Evolutionary conservation across 1,140 invertebrate species (phyloP).

Genomic region (Homalodisca vitripennis): DNA sequence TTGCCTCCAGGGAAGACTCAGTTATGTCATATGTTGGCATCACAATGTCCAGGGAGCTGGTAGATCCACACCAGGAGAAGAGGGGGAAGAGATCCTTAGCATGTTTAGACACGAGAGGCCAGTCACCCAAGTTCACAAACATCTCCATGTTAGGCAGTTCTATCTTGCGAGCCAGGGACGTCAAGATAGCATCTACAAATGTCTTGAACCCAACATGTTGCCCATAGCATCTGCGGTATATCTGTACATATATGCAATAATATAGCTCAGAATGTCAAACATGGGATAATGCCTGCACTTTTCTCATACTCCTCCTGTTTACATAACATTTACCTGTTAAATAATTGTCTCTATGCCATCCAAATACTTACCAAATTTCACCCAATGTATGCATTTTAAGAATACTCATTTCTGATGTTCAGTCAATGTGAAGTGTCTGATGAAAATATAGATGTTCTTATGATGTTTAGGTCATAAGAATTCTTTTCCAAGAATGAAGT

Average conservation of each 20-base stretch:
- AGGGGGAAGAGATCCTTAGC: constrained; percentile 67
- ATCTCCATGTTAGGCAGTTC: constrained; percentile 85
- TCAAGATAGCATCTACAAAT: constrained; percentile 87
- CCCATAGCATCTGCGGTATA: constrained; percentile 89
- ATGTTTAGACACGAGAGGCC: constrained; percentile 73
- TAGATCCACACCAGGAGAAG: constrained; percentile 95
- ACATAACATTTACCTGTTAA: too few relatives aligned
- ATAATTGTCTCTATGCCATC: too few relatives aligned
- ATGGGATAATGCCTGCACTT: too few relatives aligned
- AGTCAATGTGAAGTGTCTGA: too few relatives aligned
- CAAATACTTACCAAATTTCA: too few relatives aligned
- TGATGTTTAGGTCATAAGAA: too few relatives aligned
- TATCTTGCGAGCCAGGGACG: constrained; percentile 83
- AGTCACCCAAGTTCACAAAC: constrained; percentile 93
- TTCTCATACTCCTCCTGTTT: too few relatives aligned
- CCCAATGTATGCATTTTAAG: too few relatives aligned
- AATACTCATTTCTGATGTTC: too few relatives aligned
- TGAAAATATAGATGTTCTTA: too few relatives aligned
- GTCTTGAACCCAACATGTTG: constrained; percentile 95
- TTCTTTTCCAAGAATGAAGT: too few relatives aligned
- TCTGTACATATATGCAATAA: constrained; percentile 52
- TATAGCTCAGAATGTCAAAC: too few relatives aligned
- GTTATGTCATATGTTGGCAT: constrained; percentile 96
- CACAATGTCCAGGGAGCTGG: constrained; percentile 81
- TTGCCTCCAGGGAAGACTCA: constrained; percentile 85